Evolutionary conservation across 2,797 vertebrate genomes (phyloP), one percentile per base, ranked within the genome.

Genomic region (Phataginus tricuspis): DNA sequence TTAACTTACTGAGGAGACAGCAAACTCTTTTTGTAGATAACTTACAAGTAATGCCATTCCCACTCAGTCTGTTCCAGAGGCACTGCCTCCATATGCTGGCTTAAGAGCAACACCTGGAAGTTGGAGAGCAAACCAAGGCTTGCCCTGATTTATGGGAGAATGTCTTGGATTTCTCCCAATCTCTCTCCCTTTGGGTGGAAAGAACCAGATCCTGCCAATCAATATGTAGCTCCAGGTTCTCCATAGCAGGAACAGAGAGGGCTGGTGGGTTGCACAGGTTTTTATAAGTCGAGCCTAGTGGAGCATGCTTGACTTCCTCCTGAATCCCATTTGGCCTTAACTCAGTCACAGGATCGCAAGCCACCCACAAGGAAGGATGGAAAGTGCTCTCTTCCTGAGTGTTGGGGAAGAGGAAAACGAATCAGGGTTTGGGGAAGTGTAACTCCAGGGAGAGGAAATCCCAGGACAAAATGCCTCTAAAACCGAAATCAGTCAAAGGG

Each of bases 201-300:
- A 71, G 71, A 8, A 2, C 49, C 64, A 31, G 49, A 13, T 27
- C 39, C 55, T 49, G 27, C 55, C 14, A 8, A 53, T 37, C 25
- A 0, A 18, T 13, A 4, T 3, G 29, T 51, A 39, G 86, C 21
- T 66, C 72, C 29, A 29, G 80, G 29, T 53, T 61, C 42, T 68
- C 31, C 16, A 11, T 0, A 3, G 25, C 42, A 61, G 34, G 19
- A 15, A 9, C 42, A 61, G 34, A 75, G 86, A 59, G 42, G 64
- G 25, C 34, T 15, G 0, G 29, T 55, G 18, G 15, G 29, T 7
- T 7, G 1, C 25, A 5, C 5, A 0, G 18, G 13, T 69, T 23
- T 72, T 85, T 34, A 16, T n/a, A 49, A 63, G 37, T 49, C 57
- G 53, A 34, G 7, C 42, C 29, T 34, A 7, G 27, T 8, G 6